phyloP scores from a whole-genome alignment of 1,140 invertebrate genomes.

The Melanaphis sacchari region DNA sequence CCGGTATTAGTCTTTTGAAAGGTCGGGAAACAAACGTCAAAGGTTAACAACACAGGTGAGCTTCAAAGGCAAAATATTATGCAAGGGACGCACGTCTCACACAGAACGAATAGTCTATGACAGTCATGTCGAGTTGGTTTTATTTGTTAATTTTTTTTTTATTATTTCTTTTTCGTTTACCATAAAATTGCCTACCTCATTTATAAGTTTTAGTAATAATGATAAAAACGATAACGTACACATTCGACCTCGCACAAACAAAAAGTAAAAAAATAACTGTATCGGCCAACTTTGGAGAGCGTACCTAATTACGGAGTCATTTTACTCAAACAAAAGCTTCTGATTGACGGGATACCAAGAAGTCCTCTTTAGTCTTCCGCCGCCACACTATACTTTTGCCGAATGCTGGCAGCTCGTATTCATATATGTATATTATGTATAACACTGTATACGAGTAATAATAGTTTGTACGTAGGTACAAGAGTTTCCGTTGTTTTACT shows the following conservation, averaged over 20 bases:
- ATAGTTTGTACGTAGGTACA: slow-evolving; percentile 27
- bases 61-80: slow-evolving; percentile 24
- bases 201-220: slow-evolving; percentile 2
- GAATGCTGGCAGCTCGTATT: neutral
- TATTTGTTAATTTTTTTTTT: neutral
- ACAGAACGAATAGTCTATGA: neutral
- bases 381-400: neutral
- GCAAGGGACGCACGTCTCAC: neutral
- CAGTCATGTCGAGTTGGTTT: neutral
- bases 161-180: neutral
- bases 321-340: slow-evolving; percentile 9
- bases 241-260: neutral
- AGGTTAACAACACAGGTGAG: slow-evolving; percentile 20
- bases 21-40: slow-evolving; percentile 24
- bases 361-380: neutral
- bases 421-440: neutral
- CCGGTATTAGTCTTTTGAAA: slow-evolving; percentile 23
- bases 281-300: neutral
- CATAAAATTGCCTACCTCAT: neutral
- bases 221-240: neutral
- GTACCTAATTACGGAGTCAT: neutral
- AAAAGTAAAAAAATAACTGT: neutral
- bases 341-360: slow-evolving; percentile 37
- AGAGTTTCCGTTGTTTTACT: neutral
- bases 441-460: neutral